Base-by-base conservation (phyloP, 1,140 invertebrate species). In the Drosophila burlai region DNA sequence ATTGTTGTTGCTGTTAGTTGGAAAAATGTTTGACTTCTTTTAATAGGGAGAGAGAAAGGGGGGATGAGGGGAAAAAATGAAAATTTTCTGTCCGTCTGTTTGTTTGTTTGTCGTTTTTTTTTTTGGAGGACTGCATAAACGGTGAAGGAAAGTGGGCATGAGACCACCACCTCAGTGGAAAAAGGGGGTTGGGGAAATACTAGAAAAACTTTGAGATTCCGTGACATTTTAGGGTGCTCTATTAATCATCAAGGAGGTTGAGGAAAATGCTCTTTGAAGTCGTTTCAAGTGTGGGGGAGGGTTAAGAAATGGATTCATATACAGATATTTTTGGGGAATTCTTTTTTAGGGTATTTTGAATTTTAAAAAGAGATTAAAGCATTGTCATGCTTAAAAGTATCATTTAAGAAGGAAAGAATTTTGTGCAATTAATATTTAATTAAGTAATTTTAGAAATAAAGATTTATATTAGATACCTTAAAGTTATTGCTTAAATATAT, bases 1-100 rank as follows among this genome's bases (percentile, higher is more conserved):
- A 85, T 81, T 84, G 74, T 84, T 69, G 64, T 73, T 74, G 66
- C 49, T 57, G 63, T 75, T 78, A 63, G 78, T 47, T 81, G 64
- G 24, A 62, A 82, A 82, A 74, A 74, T 78, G 69, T 79, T 71
- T 78, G 54, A 50, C 67, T 71, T 78, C 18, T 31, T 43, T 77
- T 40, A n/a, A 60, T 45, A 34, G 26, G 5, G 26, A 29, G 29
- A 29, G 31, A 34, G 43, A 4, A 15, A 7, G 26, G 24, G 24
- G 24, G 24, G 3, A 24, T 2, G 10, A 34, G 8, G 46, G 45
- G 3, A 55, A 24, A 10, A 85, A 78, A 65, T 62, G 43, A 55
- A 72, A 76, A 43, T 72, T 72, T 3, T 26, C 55, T 58, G 31
- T 31, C 31, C 34, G 8, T 24, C 11, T 46, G 50, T 24, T 11